Conservation (phyloP, 2,113 vertebrate genomes). For the Mesoclemmys tuberculata region DNA sequence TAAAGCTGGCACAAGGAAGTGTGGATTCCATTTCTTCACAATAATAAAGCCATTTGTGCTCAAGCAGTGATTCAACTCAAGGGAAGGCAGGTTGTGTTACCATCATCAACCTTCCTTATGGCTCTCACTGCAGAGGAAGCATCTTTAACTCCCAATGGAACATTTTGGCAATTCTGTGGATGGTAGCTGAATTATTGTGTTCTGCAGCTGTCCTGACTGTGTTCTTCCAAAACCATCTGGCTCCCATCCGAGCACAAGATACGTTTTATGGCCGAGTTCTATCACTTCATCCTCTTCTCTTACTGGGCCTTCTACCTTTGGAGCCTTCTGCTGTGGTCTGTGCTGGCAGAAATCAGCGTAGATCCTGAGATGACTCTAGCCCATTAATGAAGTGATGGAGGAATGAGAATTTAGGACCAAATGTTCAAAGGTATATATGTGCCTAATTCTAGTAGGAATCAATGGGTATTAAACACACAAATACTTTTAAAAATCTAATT, state of each 20-base stretch:
- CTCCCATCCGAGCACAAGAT: not conserved
- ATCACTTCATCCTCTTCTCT: not conserved
- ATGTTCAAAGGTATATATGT: not conserved
- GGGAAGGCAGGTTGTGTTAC: not conserved
- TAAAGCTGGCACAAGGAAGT: not conserved
- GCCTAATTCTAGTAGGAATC: not conserved
- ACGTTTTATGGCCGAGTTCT: not conserved
- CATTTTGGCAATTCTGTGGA: not conserved
- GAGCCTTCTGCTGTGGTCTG: not conserved
- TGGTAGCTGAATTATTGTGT: not conserved
- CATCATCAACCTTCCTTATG: not conserved
- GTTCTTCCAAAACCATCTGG: not conserved
- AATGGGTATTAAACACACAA: not conserved
- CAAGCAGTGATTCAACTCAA: not conserved
- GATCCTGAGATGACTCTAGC: not conserved
- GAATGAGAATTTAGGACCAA: not conserved
- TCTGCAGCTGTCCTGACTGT: not conserved
- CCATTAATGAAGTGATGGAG: not conserved
- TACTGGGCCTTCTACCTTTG: not conserved
- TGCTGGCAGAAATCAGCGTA: not conserved
- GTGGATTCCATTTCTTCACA: not conserved
- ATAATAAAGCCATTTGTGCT: not conserved
- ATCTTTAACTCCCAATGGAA: not conserved
- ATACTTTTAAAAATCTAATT: not conserved
- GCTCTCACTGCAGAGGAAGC: not conserved